phyloP scores from a whole-genome alignment of 1,140 invertebrate genomes.

The Cotesia chilonis region DNA sequence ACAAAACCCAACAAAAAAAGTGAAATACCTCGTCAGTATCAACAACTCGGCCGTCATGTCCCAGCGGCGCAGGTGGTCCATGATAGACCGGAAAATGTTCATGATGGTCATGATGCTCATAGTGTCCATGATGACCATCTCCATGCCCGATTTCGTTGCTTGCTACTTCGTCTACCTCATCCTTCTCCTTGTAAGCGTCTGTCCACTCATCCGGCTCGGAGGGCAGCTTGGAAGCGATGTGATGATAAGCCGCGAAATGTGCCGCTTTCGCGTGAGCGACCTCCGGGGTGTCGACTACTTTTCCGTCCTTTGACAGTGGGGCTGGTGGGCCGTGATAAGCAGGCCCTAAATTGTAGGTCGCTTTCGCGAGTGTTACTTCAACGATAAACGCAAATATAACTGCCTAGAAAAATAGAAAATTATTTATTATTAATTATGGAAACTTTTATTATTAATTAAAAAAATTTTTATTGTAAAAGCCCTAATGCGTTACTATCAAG shows the following conservation, averaged over 20 bases:
- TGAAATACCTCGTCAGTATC: slow-evolving; percentile 62
- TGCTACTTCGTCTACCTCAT: neutral
- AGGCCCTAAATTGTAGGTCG: slow-evolving; percentile 23
- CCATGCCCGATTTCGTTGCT: slow-evolving; percentile 18
- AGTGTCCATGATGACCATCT: neutral
- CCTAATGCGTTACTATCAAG: too few species aligned
- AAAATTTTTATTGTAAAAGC: too few species aligned
- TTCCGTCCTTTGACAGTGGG: slow-evolving; percentile 64
- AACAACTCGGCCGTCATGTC: slow-evolving; percentile 57
- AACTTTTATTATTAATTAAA: too few species aligned
- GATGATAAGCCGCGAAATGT: slow-evolving; percentile 65
- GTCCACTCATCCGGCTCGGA: slow-evolving; percentile 5
- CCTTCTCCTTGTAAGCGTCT: neutral
- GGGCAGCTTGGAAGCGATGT: slow-evolving; percentile 38
- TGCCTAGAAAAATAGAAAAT: slow-evolving; percentile 12
- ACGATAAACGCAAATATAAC: too few species aligned
- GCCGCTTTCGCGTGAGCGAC: slow-evolving; percentile 69
- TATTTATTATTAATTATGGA: too few species aligned
- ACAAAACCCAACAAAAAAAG: too few species aligned
- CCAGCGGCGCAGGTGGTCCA: slow-evolving; percentile 42
- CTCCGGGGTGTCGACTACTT: slow-evolving; percentile 68
- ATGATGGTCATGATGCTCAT: neutral
- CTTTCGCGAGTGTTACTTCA: neutral
- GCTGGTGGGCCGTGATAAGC: slow-evolving; percentile 57
- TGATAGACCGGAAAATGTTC: slow-evolving; percentile 28